phyloP scores from a whole-genome alignment of 2,797 vertebrate genomes.

The Alcedo quadribrachys region DNA sequence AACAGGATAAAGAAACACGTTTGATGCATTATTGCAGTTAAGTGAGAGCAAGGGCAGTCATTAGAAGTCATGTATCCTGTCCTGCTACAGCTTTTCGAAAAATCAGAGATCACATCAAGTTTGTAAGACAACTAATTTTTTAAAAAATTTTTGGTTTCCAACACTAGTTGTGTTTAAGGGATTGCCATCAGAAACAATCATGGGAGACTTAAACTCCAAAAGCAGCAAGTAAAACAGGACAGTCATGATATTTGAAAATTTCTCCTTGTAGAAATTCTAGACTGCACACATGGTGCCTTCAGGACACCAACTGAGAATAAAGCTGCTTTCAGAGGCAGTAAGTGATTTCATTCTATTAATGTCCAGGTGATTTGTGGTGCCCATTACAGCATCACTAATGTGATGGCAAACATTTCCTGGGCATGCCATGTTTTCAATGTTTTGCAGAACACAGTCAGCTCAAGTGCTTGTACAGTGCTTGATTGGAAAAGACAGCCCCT shows the following conservation, averaged over 20 bases:
- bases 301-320: constrained; percentile 76
- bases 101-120: constrained; percentile 45
- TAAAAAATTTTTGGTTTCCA: background rate
- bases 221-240: constrained; percentile 26
- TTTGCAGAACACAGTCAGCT: constrained; percentile 64
- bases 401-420: constrained; percentile 75
- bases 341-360: constrained; percentile 78
- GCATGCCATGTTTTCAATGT: constrained; percentile 66
- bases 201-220: background rate
- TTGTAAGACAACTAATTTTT: background rate
- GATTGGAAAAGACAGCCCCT: constrained; percentile 68
- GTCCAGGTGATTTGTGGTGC: constrained; percentile 79
- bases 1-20: constrained; percentile 67
- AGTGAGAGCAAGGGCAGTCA: constrained; percentile 67
- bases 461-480: constrained; percentile 54
- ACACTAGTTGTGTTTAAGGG: constrained; percentile 15
- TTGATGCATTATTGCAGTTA: constrained; percentile 67
- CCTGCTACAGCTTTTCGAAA: constrained; percentile 50
- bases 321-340: constrained; percentile 75
- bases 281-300: constrained; percentile 63
- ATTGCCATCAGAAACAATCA: constrained; percentile 50
- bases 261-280: constrained; percentile 60
- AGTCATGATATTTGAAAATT: constrained; percentile 60
- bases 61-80: constrained; percentile 66
- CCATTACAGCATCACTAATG: constrained; percentile 78